Base-by-base conservation (phyloP, 2,888 invertebrate genomes). In the Notodonta dromedarius region DNA sequence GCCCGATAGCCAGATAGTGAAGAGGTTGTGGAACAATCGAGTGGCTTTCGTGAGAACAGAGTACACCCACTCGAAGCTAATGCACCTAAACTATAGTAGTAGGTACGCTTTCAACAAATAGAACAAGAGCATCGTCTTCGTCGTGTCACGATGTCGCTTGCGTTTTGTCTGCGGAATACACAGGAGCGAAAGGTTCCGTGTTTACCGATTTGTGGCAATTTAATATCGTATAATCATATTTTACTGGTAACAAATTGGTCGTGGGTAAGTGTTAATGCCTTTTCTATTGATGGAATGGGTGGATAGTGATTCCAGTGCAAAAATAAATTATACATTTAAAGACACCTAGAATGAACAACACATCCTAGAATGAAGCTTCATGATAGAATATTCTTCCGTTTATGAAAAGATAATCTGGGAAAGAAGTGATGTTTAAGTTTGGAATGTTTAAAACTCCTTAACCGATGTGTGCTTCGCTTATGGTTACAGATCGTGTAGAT, bases 11-110 rank as follows among this genome's bases (percentile, higher is more conserved):
- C 84, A 71, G 86, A 88, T 89, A 87, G 90, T 88, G 86, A 85
- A 87, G 86, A 85, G 87, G 84, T 87, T 88, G 84, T 82, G 80
- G 83, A 89, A 90, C 90, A 91, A 90, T 88, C 87, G 87, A 86
- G 83, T 80, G 77, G 80, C 75, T 75, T 80, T 88, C 90, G 92
- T 91, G 91, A 91, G 91, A 87, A 91, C 87, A 83, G 83, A 70
- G 73, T 67, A 73, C 77, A 77, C 66, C 76, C 82, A 82, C 79
- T 83, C 77, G 77, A 77, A 74, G 68, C 70, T 79, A 79, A 82
- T 81, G 79, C 78, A 80, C 74, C 79, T 74, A 73, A 77, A 75
- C 69, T 71, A 66, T 70, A 70, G 1, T 24, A 24, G 24, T 24
- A 24, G 24, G 63, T 61, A 77, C 64, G 69, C 64, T 71, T 71